Conservation (phyloP, 2,888 invertebrate genomes). For the Zygothrica quintamaculata region DNA sequence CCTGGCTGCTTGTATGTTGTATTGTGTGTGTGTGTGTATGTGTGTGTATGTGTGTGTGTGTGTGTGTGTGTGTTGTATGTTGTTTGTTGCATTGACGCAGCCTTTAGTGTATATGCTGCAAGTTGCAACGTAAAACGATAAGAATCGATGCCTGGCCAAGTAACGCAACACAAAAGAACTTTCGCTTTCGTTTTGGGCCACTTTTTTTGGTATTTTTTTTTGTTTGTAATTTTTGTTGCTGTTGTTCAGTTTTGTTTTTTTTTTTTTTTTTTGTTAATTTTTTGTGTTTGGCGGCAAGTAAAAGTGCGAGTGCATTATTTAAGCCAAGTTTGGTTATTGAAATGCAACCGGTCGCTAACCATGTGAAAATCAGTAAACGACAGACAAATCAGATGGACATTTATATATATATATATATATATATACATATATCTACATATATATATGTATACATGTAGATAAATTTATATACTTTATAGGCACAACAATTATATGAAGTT, state of each 20-base stretch:
- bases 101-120: neutral
- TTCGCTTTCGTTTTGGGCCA: constrained; percentile 70
- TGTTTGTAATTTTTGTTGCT: constrained; percentile 20
- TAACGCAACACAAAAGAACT: constrained; percentile 72
- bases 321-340: constrained; percentile 75
- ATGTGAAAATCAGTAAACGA: constrained; percentile 56
- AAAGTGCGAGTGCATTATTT: constrained; percentile 76
- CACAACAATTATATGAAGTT: constrained; percentile 72
- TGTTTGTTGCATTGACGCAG: constrained; percentile 17
- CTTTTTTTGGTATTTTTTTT: neutral
- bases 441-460: constrained; percentile 10
- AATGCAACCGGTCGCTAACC: constrained; percentile 71
- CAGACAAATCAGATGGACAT: constrained; percentile 10
- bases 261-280: constrained; percentile 9
- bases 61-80: no score
- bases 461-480: constrained; percentile 19
- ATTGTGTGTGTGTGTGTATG: no score
- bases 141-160: constrained; percentile 61
- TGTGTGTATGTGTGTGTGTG: no score
- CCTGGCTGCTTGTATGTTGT: no score
- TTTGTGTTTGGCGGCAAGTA: constrained; percentile 57
- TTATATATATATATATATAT: constrained; percentile 12
- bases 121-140: constrained; percentile 53
- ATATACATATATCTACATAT: constrained; percentile 15
- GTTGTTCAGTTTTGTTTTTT: no score